phyloP scores from a whole-genome alignment of 2,797 vertebrate species.

The Platyrinchus mystaceus region DNA sequence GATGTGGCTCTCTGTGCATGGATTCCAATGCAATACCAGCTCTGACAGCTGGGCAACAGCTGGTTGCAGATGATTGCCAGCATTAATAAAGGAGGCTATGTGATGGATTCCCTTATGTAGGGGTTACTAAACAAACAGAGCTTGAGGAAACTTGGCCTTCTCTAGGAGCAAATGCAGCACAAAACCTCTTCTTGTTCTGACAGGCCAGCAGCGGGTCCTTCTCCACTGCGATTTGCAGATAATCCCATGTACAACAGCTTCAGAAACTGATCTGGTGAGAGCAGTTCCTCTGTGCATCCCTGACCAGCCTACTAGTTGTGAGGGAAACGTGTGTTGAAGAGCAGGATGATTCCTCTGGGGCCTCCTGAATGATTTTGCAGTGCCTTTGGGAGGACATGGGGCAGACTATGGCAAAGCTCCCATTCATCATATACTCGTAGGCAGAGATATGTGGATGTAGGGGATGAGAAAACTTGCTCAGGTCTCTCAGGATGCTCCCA shows the following conservation, averaged over 20 bases:
- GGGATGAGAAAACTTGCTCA: neutral
- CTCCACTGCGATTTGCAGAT: neutral
- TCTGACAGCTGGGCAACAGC: slow-evolving; percentile 66
- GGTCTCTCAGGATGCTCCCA: neutral
- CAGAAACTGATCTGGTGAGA: slow-evolving; percentile 42
- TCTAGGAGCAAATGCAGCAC: slow-evolving; percentile 41
- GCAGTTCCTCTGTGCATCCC: neutral
- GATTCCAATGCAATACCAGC: slow-evolving; percentile 29
- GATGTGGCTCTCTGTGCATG: neutral
- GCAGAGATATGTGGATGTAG: neutral
- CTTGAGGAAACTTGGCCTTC: slow-evolving; percentile 43
- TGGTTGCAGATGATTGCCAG: slow-evolving; percentile 52
- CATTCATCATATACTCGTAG: neutral
- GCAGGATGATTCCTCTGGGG: neutral
- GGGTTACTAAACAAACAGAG: slow-evolving; percentile 45
- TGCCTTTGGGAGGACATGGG: neutral
- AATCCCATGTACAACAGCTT: slow-evolving; percentile 34
- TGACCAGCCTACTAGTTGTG: neutral
- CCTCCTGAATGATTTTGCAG: neutral
- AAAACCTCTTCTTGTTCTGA: slow-evolving; percentile 44
- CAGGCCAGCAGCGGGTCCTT: neutral
- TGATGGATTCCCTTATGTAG: slow-evolving; percentile 30
- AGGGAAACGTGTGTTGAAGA: neutral
- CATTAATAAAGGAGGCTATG: slow-evolving; percentile 55
- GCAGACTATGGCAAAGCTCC: neutral